A percentile compares a stretch with the other conserved stretches of the same genome.
Evolutionary conservation across 2,797 vertebrate genomes (phyloP).

Genomic region (Alca torda): DNA sequence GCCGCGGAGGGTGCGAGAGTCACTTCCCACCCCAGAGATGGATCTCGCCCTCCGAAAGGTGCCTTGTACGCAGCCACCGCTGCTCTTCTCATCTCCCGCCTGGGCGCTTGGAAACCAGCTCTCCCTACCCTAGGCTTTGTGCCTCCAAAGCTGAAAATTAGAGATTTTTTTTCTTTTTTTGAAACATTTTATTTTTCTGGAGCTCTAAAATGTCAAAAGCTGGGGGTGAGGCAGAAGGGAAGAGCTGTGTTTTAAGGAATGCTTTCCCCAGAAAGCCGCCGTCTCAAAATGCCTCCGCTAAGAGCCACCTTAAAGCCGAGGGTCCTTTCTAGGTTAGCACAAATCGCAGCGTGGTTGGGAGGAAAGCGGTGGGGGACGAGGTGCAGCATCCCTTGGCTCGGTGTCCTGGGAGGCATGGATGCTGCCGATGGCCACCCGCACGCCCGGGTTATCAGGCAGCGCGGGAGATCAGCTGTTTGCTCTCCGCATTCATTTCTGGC

Average conservation of each 20-base stretch:
- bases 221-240: slow-evolving; percentile 4
- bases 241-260: slow-evolving; percentile 37
- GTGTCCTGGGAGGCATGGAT: not conserved
- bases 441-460: not conserved
- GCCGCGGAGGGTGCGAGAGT: fast-evolving
- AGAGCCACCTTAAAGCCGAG: slow-evolving; percentile 23
- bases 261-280: not conserved
- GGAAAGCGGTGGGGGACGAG: not conserved
- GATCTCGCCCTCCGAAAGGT: not conserved
- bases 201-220: slow-evolving; percentile 41
- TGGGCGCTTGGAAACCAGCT: not conserved
- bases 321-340: not conserved
- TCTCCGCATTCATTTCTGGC: not conserved
- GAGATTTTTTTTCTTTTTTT: not conserved
- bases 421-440: not conserved
- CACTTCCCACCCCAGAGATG: not conserved
- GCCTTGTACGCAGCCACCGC: not conserved
- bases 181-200: slow-evolving; percentile 21
- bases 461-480: not conserved
- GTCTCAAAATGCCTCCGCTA: not conserved
- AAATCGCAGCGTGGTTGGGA: not conserved
- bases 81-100: not conserved
- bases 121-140: not conserved
- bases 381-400: not conserved
- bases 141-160: slow-evolving; percentile 46